phyloP scores from a whole-genome alignment of 2,888 invertebrate species.

The Parnassius mnemosyne region DNA sequence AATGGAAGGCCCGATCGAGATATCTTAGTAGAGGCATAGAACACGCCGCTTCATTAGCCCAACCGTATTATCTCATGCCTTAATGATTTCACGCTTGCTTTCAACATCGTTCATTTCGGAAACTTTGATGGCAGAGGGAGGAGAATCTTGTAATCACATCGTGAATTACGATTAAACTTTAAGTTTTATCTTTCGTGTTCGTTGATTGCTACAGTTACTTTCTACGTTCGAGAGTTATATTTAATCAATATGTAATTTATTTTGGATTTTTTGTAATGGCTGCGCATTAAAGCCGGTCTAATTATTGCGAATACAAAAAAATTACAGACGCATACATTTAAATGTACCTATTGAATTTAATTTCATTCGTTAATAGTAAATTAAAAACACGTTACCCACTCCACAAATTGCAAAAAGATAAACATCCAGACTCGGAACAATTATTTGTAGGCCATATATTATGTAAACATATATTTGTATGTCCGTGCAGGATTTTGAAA shows the following conservation, averaged over 20 bases:
- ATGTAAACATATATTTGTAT: no score
- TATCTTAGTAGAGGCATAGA: constrained; percentile 42
- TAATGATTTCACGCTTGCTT: constrained; percentile 69
- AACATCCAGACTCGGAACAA: no score
- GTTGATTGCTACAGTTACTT: constrained; percentile 60
- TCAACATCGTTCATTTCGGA: constrained; percentile 45
- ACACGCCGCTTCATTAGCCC: constrained; percentile 60
- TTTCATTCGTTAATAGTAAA: no score
- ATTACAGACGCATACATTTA: not conserved
- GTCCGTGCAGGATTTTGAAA: no score
- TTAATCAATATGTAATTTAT: constrained; percentile 57
- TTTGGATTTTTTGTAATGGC: constrained; percentile 48
- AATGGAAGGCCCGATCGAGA: constrained; percentile 36
- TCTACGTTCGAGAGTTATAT: constrained; percentile 42
- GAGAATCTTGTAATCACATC: constrained; percentile 55
- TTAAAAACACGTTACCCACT: no score
- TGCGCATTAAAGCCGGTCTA: not conserved
- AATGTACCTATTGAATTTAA: not conserved
- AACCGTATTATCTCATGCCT: constrained; percentile 63
- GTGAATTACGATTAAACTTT: constrained; percentile 66
- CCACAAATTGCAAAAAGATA: no score
- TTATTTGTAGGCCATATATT: no score
- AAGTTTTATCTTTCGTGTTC: constrained; percentile 58
- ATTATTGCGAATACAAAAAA: constrained; percentile 18
- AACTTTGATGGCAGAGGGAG: constrained; percentile 47